Evolutionary conservation across 2,888 invertebrate species (phyloP).

Genomic region (Drosophila atroscutellata): DNA sequence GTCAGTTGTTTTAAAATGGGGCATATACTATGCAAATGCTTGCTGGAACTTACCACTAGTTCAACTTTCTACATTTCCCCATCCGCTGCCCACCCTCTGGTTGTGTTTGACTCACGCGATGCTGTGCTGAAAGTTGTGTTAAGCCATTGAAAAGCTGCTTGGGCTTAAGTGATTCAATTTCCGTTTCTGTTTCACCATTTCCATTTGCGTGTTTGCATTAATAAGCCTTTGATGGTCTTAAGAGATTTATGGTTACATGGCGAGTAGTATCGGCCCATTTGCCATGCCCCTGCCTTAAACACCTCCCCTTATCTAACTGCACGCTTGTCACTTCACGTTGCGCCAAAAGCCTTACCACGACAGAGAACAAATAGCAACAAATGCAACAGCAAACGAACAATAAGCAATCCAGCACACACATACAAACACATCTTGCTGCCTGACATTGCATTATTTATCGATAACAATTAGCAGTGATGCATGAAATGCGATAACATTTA

Average conservation of each 20-base stretch:
- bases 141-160: conserved; percentile 17
- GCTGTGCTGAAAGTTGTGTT: conserved; percentile 6
- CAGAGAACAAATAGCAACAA: background rate
- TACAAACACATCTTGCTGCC: conserved; percentile 34
- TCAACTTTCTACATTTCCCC: background rate
- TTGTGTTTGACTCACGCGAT: conserved; percentile 15
- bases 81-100: background rate
- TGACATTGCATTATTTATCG: conserved; percentile 77
- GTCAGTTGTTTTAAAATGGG: conserved; percentile 41
- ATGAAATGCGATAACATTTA: conserved; percentile 82
- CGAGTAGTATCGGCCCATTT: background rate
- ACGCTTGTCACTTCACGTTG: conserved; percentile 23
- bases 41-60: conserved; percentile 9
- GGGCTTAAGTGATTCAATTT: conserved; percentile 49
- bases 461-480: conserved; percentile 81
- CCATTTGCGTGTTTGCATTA: conserved; percentile 38
- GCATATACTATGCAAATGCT: conserved; percentile 36
- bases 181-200: conserved; percentile 31
- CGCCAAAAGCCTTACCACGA: conserved; percentile 11
- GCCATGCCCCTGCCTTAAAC: background rate
- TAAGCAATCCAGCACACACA: background rate
- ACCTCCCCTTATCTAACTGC: background rate
- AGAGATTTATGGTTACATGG: conserved; percentile 33
- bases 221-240: conserved; percentile 40
- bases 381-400: background rate